Conservation (phyloP, 2,113 vertebrate species). For the Alosa alosa region DNA sequence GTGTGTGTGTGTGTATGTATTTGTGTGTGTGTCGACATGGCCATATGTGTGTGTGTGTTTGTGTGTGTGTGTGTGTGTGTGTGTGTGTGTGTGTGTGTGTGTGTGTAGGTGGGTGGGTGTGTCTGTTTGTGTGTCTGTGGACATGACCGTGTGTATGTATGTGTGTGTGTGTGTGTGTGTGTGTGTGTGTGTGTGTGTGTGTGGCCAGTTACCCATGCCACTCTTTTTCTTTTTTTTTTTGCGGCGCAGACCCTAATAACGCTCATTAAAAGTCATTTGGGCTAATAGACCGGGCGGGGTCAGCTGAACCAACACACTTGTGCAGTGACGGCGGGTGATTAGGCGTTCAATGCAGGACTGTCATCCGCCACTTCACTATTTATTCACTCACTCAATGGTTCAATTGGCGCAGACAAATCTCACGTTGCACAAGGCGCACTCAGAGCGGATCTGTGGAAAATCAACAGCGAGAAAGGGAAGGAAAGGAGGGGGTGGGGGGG, state of each 20-base stretch:
- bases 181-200: constrained; percentile 29
- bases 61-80: constrained; percentile 39
- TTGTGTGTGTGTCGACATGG: constrained; percentile 31
- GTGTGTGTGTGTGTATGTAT: constrained; percentile 23
- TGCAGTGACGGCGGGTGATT: constrained; percentile 60
- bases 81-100: neutral
- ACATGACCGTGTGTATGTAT: neutral
- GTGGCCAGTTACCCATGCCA: neutral
- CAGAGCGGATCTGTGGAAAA: constrained; percentile 1
- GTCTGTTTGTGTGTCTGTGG: constrained; percentile 37
- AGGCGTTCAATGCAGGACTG: constrained; percentile 34
- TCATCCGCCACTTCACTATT: constrained; percentile 22
- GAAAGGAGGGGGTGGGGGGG: neutral
- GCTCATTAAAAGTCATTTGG: constrained; percentile 78
- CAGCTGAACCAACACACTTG: constrained; percentile 71
- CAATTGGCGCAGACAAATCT: constrained; percentile 8
- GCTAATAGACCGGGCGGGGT: constrained; percentile 76
- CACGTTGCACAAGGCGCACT: neutral
- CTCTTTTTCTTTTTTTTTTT: constrained; percentile 15
- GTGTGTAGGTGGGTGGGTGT: constrained; percentile 28
- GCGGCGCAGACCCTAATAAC: constrained; percentile 66
- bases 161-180: constrained; percentile 29
- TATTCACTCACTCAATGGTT: constrained; percentile 9
- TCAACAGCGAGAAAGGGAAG: neutral
- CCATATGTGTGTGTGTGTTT: constrained; percentile 1